These are phyloP conservation scores for Eolophus roseicapilla DNA, from an alignment of 2,113 vertebrate genomes.

Conservation along the genomic window DNA sequence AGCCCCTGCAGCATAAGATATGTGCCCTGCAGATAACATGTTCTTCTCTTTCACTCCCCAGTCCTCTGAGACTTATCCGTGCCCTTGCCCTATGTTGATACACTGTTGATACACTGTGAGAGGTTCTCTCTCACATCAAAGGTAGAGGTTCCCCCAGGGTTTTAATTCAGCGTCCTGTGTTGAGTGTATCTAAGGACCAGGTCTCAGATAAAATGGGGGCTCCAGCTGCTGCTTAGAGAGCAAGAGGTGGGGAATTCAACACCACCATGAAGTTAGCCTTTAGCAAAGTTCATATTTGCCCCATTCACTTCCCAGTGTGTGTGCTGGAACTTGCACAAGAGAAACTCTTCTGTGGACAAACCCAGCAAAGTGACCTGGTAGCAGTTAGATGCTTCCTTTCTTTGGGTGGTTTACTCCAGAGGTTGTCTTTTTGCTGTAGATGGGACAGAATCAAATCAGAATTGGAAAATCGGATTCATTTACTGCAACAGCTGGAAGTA, in stretches of 20 bases:
- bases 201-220: not conserved
- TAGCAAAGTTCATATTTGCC: not conserved
- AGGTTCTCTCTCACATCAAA: not conserved
- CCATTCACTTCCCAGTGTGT: not conserved
- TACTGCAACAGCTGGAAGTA: not conserved
- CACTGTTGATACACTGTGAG: not conserved
- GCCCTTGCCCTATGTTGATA: not conserved
- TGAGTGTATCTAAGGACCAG: not conserved
- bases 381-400: not conserved
- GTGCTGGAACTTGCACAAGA: not conserved
- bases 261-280: not conserved
- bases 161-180: not conserved
- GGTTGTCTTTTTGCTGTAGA: not conserved
- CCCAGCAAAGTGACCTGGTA: not conserved
- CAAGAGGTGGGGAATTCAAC: not conserved
- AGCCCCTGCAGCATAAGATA: not conserved
- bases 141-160: not conserved
- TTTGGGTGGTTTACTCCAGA: not conserved
- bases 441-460: not conserved
- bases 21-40: accelerated
- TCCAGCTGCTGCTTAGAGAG: not conserved
- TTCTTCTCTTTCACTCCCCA: not conserved
- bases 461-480: not conserved
- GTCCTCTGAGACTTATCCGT: not conserved
- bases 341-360: not conserved